Conservation (phyloP, 2,113 vertebrate species). For the Menura novaehollandiae region DNA sequence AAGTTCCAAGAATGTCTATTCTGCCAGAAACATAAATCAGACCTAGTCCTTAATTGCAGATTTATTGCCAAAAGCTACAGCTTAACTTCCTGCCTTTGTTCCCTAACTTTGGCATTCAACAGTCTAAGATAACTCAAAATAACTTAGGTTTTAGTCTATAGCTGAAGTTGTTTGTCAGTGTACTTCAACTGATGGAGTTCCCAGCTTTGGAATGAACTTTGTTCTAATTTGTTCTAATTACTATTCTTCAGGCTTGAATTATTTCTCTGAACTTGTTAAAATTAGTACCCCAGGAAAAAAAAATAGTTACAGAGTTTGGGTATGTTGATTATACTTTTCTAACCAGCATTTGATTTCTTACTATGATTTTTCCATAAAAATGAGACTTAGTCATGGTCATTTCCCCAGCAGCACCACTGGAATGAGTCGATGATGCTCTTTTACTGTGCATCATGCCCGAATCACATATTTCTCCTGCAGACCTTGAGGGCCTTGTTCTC, state of each 20-base stretch:
- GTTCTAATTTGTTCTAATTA: neutral
- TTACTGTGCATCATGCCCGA: neutral
- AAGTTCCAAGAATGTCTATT: slow-evolving; percentile 13
- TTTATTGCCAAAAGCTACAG: slow-evolving; percentile 62
- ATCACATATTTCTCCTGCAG: neutral
- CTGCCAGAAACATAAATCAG: slow-evolving; percentile 40
- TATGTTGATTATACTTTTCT: neutral
- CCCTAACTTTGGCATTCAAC: slow-evolving; percentile 27
- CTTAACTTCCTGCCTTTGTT: slow-evolving; percentile 64
- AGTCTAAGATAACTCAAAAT: slow-evolving; percentile 41
- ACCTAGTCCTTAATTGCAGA: slow-evolving; percentile 42
- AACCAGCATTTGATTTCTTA: neutral
- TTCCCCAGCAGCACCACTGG: neutral
- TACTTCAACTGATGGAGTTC: neutral
- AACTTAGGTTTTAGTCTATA: slow-evolving; percentile 24
- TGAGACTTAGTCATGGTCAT: neutral
- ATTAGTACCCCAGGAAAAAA: neutral
- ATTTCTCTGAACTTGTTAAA: neutral
- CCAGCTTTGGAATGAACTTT: neutral
- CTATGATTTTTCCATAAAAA: neutral
- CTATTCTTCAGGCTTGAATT: neutral
- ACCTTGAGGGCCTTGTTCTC: neutral
- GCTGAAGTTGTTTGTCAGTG: slow-evolving; percentile 6
- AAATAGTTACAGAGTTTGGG: neutral
- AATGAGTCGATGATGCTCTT: neutral